Evolutionary conservation across 2,113 vertebrate genomes (phyloP).

Genomic region (Tragelaphus imberbis): DNA sequence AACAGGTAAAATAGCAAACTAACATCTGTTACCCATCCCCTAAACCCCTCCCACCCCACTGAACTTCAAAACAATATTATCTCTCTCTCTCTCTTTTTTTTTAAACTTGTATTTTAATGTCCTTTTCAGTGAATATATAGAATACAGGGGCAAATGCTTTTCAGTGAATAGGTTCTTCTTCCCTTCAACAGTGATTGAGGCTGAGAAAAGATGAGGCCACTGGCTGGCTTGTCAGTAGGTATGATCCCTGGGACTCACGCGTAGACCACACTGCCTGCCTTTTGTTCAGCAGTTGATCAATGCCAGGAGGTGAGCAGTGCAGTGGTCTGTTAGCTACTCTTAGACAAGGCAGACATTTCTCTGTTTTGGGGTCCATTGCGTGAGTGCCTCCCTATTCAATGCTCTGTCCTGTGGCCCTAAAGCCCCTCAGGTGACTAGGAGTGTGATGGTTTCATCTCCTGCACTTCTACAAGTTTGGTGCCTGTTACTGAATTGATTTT

Average conservation of each 20-base stretch:
- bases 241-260: not conserved
- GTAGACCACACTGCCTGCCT: slow-evolving; percentile 41
- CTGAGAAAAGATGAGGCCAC: slow-evolving; percentile 56
- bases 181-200: not conserved
- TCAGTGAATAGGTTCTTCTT: slow-evolving; percentile 42
- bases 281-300: slow-evolving; percentile 74
- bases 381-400: not conserved
- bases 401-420: not conserved
- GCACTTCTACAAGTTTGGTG: not conserved
- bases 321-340: not conserved
- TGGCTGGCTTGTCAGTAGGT: slow-evolving; percentile 30
- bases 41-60: not conserved
- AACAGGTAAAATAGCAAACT: not conserved
- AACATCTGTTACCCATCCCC: slow-evolving; percentile 53
- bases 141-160: not conserved
- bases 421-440: not conserved
- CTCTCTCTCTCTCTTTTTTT: not conserved
- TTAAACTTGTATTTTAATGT: not conserved
- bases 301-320: slow-evolving; percentile 47
- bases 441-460: no score
- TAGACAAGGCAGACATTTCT: not conserved
- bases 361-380: not conserved
- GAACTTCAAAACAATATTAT: slow-evolving; percentile 42
- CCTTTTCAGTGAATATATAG: not conserved
- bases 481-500: not conserved